phyloP scores from a whole-genome alignment of 2,113 vertebrate species.

The Gallinago undulata region DNA sequence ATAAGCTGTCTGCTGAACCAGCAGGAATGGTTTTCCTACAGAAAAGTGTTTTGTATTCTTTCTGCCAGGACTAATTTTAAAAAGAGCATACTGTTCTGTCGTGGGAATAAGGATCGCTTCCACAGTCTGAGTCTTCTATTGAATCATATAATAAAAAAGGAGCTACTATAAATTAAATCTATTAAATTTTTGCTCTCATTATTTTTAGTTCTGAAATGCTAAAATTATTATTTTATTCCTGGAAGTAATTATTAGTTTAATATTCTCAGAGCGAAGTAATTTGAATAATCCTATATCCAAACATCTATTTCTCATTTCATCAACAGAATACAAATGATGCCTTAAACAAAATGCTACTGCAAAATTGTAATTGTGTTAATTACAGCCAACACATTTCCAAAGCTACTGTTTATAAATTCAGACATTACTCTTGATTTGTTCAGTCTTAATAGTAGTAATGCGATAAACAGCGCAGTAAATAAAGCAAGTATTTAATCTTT shows the following conservation, averaged over 20 bases:
- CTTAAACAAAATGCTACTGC: not conserved
- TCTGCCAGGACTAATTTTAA: conserved; percentile 23
- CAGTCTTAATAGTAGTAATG: not conserved
- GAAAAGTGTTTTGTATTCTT: conserved; percentile 49
- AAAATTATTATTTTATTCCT: not conserved
- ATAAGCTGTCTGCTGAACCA: conserved; percentile 74
- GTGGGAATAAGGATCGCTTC: not conserved
- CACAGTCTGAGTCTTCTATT: not conserved
- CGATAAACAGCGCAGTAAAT: not conserved
- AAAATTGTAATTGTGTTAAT: not conserved
- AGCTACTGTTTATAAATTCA: not conserved
- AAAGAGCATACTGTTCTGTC: not conserved
- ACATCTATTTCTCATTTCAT: not conserved
- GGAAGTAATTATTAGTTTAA: not conserved
- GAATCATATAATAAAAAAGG: not conserved
- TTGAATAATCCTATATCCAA: not conserved
- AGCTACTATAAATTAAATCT: not conserved
- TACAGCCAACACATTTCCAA: not conserved
- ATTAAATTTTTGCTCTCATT: not conserved
- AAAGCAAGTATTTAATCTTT: not conserved
- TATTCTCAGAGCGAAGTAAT: not conserved
- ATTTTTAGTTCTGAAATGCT: not conserved
- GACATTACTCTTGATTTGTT: not conserved
- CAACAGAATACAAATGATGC: not conserved
- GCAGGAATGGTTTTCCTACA: not conserved